Evolutionary conservation across 2,113 vertebrate genomes (phyloP).

Genomic region (Cichladusa arquata): DNA sequence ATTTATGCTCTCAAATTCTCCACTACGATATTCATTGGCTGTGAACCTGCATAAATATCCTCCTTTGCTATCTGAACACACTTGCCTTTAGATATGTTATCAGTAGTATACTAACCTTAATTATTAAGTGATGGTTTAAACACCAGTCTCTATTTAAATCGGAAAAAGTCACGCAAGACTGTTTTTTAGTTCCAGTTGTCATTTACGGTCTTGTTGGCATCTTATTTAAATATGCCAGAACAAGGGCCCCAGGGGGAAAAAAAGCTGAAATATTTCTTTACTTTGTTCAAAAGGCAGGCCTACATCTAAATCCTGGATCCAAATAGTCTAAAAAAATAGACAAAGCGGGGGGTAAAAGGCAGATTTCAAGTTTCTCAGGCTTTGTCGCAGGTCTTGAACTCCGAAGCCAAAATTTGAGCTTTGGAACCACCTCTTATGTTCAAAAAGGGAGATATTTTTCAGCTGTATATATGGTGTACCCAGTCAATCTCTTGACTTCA

Average conservation of each 20-base stretch:
- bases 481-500: background rate
- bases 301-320: background rate
- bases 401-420: background rate
- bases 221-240: constrained; percentile 61
- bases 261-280: constrained; percentile 7
- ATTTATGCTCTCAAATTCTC: constrained; percentile 37
- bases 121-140: constrained; percentile 41
- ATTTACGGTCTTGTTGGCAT: constrained; percentile 44
- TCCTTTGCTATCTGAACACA: constrained; percentile 57
- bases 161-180: background rate
- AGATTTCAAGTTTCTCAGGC: background rate
- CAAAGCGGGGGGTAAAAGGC: background rate
- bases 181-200: constrained; percentile 45
- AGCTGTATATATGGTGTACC: background rate
- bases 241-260: constrained; percentile 5
- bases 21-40: constrained; percentile 30
- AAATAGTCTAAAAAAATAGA: background rate
- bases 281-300: background rate
- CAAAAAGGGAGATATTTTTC: constrained; percentile 3
- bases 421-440: constrained; percentile 34
- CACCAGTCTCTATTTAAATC: constrained; percentile 45
- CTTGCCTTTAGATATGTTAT: constrained; percentile 54
- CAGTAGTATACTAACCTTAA: constrained; percentile 51
- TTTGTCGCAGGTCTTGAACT: constrained; percentile 3
- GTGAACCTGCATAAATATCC: constrained; percentile 42